These are phyloP conservation scores for Nanger granti DNA, from an alignment of 2,113 vertebrate species.

Conservation along the genomic window DNA sequence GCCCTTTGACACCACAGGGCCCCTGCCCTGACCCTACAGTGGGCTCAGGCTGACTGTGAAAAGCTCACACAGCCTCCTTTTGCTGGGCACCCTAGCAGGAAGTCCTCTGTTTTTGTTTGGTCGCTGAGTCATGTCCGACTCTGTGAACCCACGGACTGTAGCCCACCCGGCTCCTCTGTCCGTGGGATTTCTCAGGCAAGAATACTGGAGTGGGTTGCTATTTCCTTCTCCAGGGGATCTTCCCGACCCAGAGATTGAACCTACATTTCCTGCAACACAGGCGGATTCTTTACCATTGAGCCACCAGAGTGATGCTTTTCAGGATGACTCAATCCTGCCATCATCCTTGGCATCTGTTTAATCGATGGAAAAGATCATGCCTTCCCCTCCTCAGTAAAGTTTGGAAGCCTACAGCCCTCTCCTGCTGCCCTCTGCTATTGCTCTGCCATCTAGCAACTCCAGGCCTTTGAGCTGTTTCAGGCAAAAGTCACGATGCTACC, in stretches of 20 bases:
- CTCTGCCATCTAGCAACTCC: background rate
- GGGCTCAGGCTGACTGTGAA: background rate
- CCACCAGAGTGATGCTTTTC: background rate
- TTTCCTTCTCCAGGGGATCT: background rate
- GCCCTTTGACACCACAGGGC: background rate
- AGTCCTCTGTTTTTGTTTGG: background rate
- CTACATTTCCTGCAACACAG: background rate
- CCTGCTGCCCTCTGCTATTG: background rate
- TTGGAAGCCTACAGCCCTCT: background rate
- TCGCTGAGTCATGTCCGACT: rapidly evolving
- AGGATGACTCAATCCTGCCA: background rate
- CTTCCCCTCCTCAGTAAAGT: background rate
- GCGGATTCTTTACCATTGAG: background rate
- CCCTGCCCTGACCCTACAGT: background rate
- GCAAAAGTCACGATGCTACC: background rate
- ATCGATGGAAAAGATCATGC: background rate
- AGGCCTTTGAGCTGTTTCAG: background rate
- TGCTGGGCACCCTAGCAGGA: background rate
- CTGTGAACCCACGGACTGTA: background rate
- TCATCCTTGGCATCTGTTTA: background rate
- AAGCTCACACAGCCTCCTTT: background rate
- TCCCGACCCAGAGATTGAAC: background rate
- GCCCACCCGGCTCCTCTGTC: background rate
- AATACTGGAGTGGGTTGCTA: background rate
- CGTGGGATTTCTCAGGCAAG: background rate